Evolutionary conservation across 2,888 invertebrate genomes (phyloP).

Genomic region (Chalcosyrphus nemorum): DNA sequence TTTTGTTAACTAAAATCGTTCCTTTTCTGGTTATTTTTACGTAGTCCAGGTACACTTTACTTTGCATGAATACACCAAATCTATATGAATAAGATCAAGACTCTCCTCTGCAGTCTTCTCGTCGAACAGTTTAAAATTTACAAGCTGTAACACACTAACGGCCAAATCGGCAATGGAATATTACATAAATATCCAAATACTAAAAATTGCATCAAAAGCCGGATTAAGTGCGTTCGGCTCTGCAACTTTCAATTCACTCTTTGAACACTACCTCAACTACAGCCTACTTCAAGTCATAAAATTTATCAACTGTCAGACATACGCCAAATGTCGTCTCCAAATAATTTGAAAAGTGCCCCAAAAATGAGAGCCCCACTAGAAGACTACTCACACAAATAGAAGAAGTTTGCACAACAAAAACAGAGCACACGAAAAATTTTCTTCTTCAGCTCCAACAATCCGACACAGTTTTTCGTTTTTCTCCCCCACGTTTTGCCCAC

Average conservation of each 20-base stretch:
- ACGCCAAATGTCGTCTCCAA: constrained; percentile 37
- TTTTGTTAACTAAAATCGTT: too few species aligned
- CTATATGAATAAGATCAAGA: too few species aligned
- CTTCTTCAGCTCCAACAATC: constrained; percentile 34
- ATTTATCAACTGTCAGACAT: constrained; percentile 34
- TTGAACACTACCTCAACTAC: neutral
- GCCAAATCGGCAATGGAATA: too few species aligned
- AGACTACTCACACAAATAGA: constrained; percentile 29
- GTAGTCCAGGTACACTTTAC: too few species aligned
- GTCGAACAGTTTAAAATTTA: too few species aligned
- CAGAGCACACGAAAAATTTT: constrained; percentile 42
- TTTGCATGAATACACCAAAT: too few species aligned
- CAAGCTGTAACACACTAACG: too few species aligned
- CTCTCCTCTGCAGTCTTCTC: too few species aligned
- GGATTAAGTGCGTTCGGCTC: too few species aligned
- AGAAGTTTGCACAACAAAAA: constrained; percentile 63
- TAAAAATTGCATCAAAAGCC: too few species aligned
- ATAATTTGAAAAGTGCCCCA: constrained; percentile 13
- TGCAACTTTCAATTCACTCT: neutral
- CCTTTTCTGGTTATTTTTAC: too few species aligned
- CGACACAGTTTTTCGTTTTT: constrained; percentile 49
- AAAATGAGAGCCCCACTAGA: constrained; percentile 3
- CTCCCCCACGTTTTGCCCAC: constrained; percentile 35
- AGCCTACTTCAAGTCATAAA: constrained; percentile 8
- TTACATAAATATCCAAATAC: too few species aligned